Percentiles rank a stretch among this genome's conserved stretches.
Evolutionary conservation across 2,888 invertebrate species (phyloP).

Genomic region (Vesta saturnalis): DNA sequence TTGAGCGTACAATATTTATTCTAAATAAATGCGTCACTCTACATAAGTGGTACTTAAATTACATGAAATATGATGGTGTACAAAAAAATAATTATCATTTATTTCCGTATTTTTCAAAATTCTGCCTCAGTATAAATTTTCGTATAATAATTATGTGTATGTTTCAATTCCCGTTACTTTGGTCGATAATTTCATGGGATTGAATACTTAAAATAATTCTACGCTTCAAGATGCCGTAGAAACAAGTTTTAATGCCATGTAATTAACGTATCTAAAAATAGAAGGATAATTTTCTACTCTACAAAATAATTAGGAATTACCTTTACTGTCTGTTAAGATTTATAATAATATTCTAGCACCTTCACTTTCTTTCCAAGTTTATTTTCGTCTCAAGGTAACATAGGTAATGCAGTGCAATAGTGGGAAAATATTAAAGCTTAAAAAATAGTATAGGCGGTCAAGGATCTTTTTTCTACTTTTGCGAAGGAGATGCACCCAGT

Average conservation of each 20-base stretch:
- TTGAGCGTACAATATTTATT: too few species aligned
- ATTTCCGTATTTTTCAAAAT: too few species aligned
- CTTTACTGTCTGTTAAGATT: background rate
- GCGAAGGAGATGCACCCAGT: background rate
- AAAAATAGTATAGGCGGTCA: conserved; percentile 19
- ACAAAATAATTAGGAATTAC: conserved; percentile 5
- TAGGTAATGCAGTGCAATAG: background rate
- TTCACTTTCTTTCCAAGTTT: conserved; percentile 29
- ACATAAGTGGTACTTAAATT: background rate
- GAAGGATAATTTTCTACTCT: background rate
- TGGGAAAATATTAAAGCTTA: conserved; percentile 22
- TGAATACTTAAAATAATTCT: background rate
- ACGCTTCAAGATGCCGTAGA: background rate
- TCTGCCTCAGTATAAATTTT: too few species aligned
- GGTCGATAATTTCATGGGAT: too few species aligned
- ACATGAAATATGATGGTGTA: too few species aligned
- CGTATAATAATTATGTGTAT: too few species aligned
- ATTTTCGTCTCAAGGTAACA: conserved; percentile 20
- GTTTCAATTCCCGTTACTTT: too few species aligned
- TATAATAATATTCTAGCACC: conserved; percentile 10
- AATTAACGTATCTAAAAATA: conserved; percentile 4
- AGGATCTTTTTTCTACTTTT: conserved; percentile 11
- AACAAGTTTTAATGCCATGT: background rate
- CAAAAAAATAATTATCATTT: too few species aligned
- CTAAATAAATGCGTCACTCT: too few species aligned